Conservation (phyloP, 2,797 vertebrate genomes). For the Orientallactaga sibirica region DNA sequence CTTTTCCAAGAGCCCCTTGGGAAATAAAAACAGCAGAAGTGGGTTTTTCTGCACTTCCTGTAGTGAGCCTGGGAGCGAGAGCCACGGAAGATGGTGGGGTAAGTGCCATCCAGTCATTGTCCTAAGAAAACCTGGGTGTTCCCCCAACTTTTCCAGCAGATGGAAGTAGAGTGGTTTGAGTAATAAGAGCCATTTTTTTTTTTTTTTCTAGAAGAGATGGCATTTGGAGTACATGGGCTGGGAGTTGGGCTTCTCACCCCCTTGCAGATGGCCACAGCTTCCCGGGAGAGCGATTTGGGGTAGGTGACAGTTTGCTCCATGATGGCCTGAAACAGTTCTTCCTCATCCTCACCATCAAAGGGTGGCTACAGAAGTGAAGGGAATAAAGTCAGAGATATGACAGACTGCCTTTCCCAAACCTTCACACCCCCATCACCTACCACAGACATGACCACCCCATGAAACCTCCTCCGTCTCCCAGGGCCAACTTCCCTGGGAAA, state of each 20-base stretch:
- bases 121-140: background rate
- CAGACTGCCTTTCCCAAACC: too few species aligned
- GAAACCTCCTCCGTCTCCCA: too few species aligned
- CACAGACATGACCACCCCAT: background rate
- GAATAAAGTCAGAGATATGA: background rate
- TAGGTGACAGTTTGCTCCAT: slow-evolving; percentile 95
- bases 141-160: background rate
- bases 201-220: background rate
- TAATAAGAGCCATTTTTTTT: background rate
- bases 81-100: accelerated
- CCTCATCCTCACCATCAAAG: slow-evolving; percentile 95
- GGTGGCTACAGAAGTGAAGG: slow-evolving; percentile 88
- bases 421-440: background rate
- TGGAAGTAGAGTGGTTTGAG: background rate
- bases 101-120: background rate
- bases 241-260: slow-evolving; percentile 88
- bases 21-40: background rate
- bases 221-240: background rate
- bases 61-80: background rate
- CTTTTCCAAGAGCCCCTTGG: background rate
- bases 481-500: background rate
- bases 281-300: slow-evolving; percentile 94
- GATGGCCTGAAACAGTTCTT: slow-evolving; percentile 96
- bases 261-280: slow-evolving; percentile 96
- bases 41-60: background rate